Evolutionary conservation across 2,888 invertebrate genomes (phyloP).

Genomic region (Hedychridium roseum): DNA sequence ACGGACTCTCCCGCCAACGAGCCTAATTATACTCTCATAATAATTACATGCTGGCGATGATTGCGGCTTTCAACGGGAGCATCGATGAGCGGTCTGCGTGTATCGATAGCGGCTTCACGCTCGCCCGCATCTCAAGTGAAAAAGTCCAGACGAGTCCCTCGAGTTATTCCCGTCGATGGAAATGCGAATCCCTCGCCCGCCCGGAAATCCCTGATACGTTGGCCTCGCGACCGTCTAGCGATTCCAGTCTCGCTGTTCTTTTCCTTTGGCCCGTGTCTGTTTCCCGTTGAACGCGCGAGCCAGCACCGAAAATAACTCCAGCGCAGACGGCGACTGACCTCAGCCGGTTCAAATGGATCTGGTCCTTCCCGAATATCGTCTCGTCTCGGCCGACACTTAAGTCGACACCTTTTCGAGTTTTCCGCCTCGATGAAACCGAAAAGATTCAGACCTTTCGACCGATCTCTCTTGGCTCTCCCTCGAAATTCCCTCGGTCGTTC

Average conservation of each 20-base stretch:
- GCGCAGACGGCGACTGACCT: conserved; percentile 26
- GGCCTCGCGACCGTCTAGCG: conserved; percentile 20
- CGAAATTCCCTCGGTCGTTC: background rate
- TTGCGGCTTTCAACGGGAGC: conserved; percentile 11
- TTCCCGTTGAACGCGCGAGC: conserved; percentile 1
- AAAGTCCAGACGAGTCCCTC: conserved; percentile 21
- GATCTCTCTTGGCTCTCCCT: background rate
- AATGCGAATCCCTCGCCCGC: conserved; percentile 17
- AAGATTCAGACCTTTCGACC: background rate
- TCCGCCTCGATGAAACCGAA: conserved; percentile 1
- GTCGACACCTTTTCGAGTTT: conserved; percentile 12
- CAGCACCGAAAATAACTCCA: conserved; percentile 28
- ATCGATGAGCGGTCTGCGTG: too few species aligned
- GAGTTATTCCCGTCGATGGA: conserved; percentile 33
- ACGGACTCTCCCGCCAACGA: too few species aligned
- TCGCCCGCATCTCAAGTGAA: conserved; percentile 20
- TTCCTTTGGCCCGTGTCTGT: conserved; percentile 8
- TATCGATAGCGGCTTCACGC: conserved; percentile 3
- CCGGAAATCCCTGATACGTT: conserved; percentile 37
- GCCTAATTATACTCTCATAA: conserved; percentile 11
- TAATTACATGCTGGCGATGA: conserved; percentile 18
- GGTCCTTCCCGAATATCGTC: conserved; percentile 29
- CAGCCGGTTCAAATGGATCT: conserved; percentile 22
- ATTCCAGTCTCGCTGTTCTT: conserved; percentile 14
- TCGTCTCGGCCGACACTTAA: conserved; percentile 12